Evolutionary conservation across 2,797 vertebrate species (phyloP).

Genomic region (Protosalanx chinensis): DNA sequence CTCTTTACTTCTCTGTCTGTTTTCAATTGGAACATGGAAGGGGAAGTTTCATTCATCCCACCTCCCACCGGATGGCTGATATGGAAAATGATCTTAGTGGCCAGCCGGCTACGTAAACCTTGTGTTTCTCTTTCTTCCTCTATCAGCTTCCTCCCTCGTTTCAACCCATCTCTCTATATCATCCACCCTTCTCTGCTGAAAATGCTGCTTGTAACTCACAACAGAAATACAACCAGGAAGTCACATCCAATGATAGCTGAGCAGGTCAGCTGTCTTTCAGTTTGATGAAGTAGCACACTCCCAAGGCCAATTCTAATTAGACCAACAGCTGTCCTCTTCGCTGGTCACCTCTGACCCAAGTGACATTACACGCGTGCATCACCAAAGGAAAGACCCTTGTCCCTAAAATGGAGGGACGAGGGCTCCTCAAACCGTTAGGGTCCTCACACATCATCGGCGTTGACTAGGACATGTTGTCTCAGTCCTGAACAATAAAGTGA

Average conservation of each 20-base stretch:
- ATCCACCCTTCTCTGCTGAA: not conserved
- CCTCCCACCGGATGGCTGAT: slow-evolving; percentile 69
- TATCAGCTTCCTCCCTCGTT: slow-evolving; percentile 25
- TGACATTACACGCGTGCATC: slow-evolving; percentile 2
- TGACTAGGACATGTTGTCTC: no score
- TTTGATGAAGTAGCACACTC: no score
- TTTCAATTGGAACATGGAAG: slow-evolving; percentile 70
- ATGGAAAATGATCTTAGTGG: slow-evolving; percentile 74
- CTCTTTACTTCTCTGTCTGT: slow-evolving; percentile 43
- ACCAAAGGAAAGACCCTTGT: not conserved
- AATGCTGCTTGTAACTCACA: not conserved
- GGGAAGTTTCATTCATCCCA: slow-evolving; percentile 69
- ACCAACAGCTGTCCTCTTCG: slow-evolving; percentile 42
- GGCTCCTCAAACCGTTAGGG: no score
- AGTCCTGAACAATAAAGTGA: no score
- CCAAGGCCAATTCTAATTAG: not conserved
- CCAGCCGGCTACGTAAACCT: slow-evolving; percentile 70
- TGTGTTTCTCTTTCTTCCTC: slow-evolving; percentile 59
- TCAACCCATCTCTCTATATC: slow-evolving; percentile 30
- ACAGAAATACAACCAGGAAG: not conserved
- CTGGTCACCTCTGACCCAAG: slow-evolving; percentile 38
- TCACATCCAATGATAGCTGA: not conserved
- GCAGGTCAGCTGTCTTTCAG: not conserved
- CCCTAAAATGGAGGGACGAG: no score
- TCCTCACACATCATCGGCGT: no score